Evolutionary conservation across 2,113 vertebrate species (phyloP), one percentile per base, ranked within the genome.

Genomic region (Saccopteryx bilineata): DNA sequence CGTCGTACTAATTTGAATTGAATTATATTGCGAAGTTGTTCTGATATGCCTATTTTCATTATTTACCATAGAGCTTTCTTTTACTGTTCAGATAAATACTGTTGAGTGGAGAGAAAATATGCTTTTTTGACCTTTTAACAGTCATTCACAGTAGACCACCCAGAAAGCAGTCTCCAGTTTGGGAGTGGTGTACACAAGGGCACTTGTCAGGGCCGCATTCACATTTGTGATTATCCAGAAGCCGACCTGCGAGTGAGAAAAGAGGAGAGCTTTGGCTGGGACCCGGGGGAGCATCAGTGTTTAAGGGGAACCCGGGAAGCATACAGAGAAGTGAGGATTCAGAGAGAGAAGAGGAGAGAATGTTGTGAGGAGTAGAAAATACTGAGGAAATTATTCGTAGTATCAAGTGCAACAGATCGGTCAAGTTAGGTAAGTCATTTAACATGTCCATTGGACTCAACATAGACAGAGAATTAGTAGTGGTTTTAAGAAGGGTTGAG

Each of bases 1-100:
- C 17, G 9, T 39, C 79, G 56, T 78, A 72, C 71, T 87, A 71
- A 92, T 52, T 72, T n/a, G 50, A 85, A 78, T 65, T 78, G 31
- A 94, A 89, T 90, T 71, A 11, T 50, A 60, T 90, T 90, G n/a
- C 58, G 54, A 26, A 85, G 50, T 54, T 84, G 14, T 96, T 96
- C 80, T 84, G 71, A 90, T 23, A 18, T 65, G 74, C 61, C 82
- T 91, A 9, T 94, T 84, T 93, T 91, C 80, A 89, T 91, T 93
- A 65, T 88, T 96, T 93, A 84, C 2, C 50, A 8, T 56, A 63
- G 18, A 31, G 0, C 24, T 56, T 84, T 68, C 28, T 94, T 72
- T 81, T 7, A 26, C 10, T 83, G 31, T 79, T 86, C 33, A 75
- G 31, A 60, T 89, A 90, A 96, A 88, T 63, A 39, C 15, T 65